Percentiles rank a stretch among this genome's conserved stretches.
Conservation (phyloP, 2,113 vertebrate species). For the Isurus oxyrinchus region DNA sequence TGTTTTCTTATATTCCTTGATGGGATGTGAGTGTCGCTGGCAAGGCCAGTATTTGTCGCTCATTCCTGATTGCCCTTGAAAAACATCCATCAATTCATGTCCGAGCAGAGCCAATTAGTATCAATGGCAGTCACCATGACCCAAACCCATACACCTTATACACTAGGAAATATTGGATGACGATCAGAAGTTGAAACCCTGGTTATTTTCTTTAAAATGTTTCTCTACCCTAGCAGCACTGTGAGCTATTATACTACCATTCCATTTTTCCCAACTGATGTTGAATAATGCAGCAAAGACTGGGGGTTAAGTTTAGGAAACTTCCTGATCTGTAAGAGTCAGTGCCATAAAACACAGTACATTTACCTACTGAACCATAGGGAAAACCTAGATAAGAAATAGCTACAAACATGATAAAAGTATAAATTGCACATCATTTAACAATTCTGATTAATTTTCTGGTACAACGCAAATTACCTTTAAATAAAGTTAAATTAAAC, state of each 20-base stretch:
- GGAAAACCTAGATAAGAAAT: not conserved
- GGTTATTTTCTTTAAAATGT: not conserved
- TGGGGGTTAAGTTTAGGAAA: not conserved
- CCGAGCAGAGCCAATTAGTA: too few species aligned
- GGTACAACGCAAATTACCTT: not conserved
- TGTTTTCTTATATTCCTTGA: too few species aligned
- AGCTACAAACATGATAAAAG: not conserved
- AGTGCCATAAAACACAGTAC: not conserved
- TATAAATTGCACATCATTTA: not conserved
- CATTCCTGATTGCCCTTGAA: too few species aligned
- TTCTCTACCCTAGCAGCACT: not conserved
- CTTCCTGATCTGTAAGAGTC: not conserved
- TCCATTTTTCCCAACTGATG: not conserved
- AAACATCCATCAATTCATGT: too few species aligned
- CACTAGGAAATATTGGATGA: too few species aligned
- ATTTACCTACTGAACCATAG: not conserved
- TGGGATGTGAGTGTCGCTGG: too few species aligned
- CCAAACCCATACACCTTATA: too few species aligned
- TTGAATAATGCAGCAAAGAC: not conserved
- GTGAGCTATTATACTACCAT: not conserved
- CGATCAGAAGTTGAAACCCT: not conserved
- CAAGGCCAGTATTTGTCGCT: too few species aligned
- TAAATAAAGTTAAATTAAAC: not conserved
- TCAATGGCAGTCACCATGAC: too few species aligned
- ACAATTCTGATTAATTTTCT: not conserved